phyloP scores from a whole-genome alignment of 2,888 invertebrate genomes.

The Clivina fossor region DNA sequence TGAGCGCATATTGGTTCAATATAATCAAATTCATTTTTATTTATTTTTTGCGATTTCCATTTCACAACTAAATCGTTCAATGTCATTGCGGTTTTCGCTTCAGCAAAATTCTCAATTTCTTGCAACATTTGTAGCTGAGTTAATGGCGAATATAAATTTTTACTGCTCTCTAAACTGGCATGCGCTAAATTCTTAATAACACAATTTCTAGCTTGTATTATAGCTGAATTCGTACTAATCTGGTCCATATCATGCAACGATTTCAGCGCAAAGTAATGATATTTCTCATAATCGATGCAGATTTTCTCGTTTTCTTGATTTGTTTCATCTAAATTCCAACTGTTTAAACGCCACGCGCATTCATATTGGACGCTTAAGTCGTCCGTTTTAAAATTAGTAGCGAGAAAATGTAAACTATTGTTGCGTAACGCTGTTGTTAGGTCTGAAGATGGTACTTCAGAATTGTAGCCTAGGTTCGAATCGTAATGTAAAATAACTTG shows the following conservation, averaged over 20 bases:
- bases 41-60: slow-evolving; percentile 64
- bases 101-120: slow-evolving; percentile 71
- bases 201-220: slow-evolving; percentile 62
- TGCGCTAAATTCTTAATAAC: slow-evolving; percentile 63
- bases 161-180: slow-evolving; percentile 75
- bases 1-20: slow-evolving; percentile 73
- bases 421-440: slow-evolving; percentile 53
- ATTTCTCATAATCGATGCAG: slow-evolving; percentile 54
- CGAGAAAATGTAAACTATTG: slow-evolving; percentile 63
- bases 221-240: slow-evolving; percentile 55
- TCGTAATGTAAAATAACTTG: slow-evolving; percentile 67
- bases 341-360: slow-evolving; percentile 73
- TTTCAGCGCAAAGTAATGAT: slow-evolving; percentile 61
- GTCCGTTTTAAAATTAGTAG: slow-evolving; percentile 56
- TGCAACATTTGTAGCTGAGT: slow-evolving; percentile 69
- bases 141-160: slow-evolving; percentile 72
- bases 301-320: slow-evolving; percentile 48
- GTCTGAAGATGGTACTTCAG: slow-evolving; percentile 40
- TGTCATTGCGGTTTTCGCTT: slow-evolving; percentile 40
- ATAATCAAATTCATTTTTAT: slow-evolving; percentile 66
- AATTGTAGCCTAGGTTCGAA: slow-evolving; percentile 55
- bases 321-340: slow-evolving; percentile 53
- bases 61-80: slow-evolving; percentile 56
- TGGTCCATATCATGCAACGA: slow-evolving; percentile 58
- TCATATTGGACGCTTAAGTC: slow-evolving; percentile 69